Percentiles rank a stretch among this genome's conserved stretches.
Conservation (phyloP, 1,140 invertebrate species). For the Coelopa frigida region DNA sequence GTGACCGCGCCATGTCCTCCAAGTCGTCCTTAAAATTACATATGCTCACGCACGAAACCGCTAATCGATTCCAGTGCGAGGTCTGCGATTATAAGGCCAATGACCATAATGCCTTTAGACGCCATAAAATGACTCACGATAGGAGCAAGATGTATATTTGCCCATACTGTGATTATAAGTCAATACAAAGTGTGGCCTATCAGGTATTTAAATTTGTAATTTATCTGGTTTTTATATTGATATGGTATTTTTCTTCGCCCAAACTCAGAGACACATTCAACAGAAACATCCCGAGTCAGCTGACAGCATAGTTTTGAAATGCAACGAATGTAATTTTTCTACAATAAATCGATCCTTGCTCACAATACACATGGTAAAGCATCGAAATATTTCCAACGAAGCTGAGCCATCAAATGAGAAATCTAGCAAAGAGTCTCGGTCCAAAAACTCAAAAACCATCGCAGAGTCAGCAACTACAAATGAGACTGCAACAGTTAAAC, state of each 20-base stretch:
- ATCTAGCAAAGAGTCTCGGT: neutral
- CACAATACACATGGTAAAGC: constrained; percentile 36
- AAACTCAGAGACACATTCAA: constrained; percentile 30
- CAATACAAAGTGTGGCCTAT: constrained; percentile 60
- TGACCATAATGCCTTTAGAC: constrained; percentile 73
- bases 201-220: constrained; percentile 45
- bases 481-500: constrained; percentile 1
- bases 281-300: constrained; percentile 37
- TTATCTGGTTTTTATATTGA: neutral
- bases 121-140: constrained; percentile 71
- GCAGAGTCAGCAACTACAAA: neutral
- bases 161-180: constrained; percentile 59
- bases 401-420: neutral
- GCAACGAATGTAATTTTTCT: constrained; percentile 26
- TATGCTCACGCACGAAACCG: constrained; percentile 58
- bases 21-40: constrained; percentile 62
- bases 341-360: constrained; percentile 37
- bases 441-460: neutral
- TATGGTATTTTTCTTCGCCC: constrained; percentile 3
- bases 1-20: constrained; percentile 59
- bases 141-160: constrained; percentile 66
- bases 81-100: constrained; percentile 66
- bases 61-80: constrained; percentile 75
- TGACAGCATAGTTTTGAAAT: constrained; percentile 30
- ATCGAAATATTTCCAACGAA: constrained; percentile 16